phyloP scores from a whole-genome alignment of 2,797 vertebrate genomes.

The Pangasius larnaudii region DNA sequence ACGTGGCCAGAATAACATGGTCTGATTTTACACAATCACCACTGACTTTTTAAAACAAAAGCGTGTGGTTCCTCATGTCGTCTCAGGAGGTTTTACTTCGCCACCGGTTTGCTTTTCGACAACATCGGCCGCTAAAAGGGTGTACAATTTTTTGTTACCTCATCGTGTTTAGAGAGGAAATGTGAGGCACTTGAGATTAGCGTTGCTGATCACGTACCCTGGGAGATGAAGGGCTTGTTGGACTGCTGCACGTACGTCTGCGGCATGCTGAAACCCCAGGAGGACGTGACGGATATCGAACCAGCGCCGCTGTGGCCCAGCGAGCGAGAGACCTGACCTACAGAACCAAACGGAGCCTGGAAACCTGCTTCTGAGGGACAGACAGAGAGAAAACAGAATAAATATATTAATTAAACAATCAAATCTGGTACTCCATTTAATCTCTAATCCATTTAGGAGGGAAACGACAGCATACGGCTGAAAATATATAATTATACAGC shows the following conservation, averaged over 20 bases:
- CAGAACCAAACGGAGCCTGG: constrained; percentile 84
- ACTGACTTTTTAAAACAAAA: not conserved
- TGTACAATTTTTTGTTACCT: not conserved
- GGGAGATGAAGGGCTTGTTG: constrained; percentile 88
- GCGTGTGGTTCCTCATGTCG: not conserved
- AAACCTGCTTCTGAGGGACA: constrained; percentile 84
- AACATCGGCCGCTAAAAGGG: not conserved
- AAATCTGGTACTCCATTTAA: not conserved
- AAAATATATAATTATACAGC: not conserved
- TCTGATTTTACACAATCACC: no score
- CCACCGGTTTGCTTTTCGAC: not conserved
- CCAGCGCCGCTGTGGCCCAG: constrained; percentile 86
- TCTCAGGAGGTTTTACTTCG: not conserved
- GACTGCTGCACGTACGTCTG: constrained; percentile 92
- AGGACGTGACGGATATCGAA: constrained; percentile 85
- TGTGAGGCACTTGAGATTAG: not conserved
- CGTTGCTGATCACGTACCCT: constrained; percentile 74
- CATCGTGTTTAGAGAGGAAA: not conserved
- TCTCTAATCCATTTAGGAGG: not conserved
- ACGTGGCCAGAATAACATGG: no score
- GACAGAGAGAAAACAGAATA: not conserved
- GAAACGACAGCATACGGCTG: not conserved
- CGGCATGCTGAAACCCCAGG: constrained; percentile 94
- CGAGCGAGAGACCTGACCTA: constrained; percentile 81
- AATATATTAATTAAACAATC: not conserved